Percentiles rank a stretch among this genome's conserved stretches.
Evolutionary conservation across 2,797 vertebrate species (phyloP).

Genomic region (Eutrigla gurnardus): DNA sequence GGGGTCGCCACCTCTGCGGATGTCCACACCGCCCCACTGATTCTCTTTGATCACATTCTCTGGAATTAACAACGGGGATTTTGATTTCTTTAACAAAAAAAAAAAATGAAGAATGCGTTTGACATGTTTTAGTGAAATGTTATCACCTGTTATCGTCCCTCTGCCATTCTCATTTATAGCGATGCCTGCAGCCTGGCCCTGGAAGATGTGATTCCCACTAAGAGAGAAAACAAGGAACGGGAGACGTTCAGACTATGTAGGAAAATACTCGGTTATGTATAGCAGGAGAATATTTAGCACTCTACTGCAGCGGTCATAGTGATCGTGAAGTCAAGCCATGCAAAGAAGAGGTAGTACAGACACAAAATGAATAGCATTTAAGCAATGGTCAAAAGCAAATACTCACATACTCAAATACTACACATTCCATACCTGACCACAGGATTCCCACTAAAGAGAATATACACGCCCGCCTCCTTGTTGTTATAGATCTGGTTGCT

Average conservation of each 20-base stretch:
- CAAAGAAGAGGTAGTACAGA: not conserved
- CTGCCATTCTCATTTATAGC: constrained; percentile 94
- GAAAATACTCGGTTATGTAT: not conserved
- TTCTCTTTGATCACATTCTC: constrained; percentile 94
- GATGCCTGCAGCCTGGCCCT: constrained; percentile 94
- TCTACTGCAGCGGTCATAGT: not conserved
- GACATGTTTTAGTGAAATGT: not conserved
- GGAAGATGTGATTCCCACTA: constrained; percentile 95
- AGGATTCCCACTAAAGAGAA: constrained; percentile 93
- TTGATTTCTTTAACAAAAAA: too few species aligned
- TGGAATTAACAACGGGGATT: constrained; percentile 52
- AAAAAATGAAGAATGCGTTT: not conserved
- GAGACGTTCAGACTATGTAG: not conserved
- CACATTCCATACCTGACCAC: constrained; percentile 86
- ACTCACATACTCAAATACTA: not conserved
- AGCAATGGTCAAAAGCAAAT: not conserved
- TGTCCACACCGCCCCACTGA: constrained; percentile 94
- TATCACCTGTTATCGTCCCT: constrained; percentile 91
- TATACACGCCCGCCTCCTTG: constrained; percentile 96
- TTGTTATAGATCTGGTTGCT: constrained; percentile 96
- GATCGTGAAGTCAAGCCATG: not conserved
- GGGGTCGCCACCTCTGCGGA: constrained; percentile 90
- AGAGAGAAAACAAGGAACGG: constrained; percentile 10
- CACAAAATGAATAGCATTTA: not conserved
- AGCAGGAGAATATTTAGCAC: not conserved